phyloP scores from a whole-genome alignment of 2,113 vertebrate genomes.

The Ceuthmochares aereus region DNA sequence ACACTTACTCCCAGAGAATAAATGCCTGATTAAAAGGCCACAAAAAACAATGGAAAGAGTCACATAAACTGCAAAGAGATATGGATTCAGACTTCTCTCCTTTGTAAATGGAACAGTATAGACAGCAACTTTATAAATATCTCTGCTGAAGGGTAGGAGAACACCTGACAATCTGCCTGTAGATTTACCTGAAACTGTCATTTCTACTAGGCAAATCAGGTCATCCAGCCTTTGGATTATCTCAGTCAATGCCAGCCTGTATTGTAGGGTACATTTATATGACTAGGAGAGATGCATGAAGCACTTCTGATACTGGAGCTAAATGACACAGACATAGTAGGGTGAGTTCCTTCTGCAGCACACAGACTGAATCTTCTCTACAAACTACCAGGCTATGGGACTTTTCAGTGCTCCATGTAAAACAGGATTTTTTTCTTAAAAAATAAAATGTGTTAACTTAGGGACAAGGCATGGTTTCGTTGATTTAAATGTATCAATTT shows the following conservation, averaged over 20 bases:
- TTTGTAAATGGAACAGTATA: not conserved
- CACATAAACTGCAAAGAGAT: not conserved
- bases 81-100: not conserved
- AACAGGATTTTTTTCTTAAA: not conserved
- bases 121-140: not conserved
- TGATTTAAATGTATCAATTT: not conserved
- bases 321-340: accelerated
- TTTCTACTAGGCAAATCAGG: not conserved
- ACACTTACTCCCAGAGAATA: not conserved
- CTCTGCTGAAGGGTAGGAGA: not conserved
- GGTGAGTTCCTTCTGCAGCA: not conserved
- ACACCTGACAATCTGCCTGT: not conserved
- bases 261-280: not conserved
- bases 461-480: not conserved
- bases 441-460: not conserved
- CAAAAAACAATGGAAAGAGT: not conserved
- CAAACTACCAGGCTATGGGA: not conserved
- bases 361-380: not conserved
- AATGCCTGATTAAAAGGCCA: not conserved
- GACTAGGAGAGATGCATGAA: not conserved
- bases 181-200: not conserved
- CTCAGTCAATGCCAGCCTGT: not conserved
- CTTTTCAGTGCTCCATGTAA: not conserved
- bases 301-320: not conserved
- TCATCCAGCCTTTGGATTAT: not conserved